Evolutionary conservation across 2,888 invertebrate genomes (phyloP).

Genomic region (Apotomis betuletana): DNA sequence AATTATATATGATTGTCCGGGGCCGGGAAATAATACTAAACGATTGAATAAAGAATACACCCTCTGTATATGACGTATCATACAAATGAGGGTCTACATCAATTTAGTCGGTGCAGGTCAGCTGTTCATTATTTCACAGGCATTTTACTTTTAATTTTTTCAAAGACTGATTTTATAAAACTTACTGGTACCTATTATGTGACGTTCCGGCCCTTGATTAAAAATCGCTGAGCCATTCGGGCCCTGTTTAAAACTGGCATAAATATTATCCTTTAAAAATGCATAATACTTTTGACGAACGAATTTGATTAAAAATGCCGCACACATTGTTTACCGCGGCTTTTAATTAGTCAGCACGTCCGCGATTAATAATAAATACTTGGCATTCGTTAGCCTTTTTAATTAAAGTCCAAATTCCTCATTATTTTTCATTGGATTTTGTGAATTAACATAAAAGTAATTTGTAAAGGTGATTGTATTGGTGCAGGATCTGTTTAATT

Average conservation of each 20-base stretch:
- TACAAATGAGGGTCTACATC: too few species aligned
- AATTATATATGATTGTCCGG: too few species aligned
- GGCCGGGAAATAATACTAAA: too few species aligned
- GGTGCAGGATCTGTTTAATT: neutral
- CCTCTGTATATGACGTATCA: too few species aligned
- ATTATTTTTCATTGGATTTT: constrained; percentile 25
- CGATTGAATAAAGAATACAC: too few species aligned
- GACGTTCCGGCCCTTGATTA: neutral
- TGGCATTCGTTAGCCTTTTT: constrained; percentile 20
- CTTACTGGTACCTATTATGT: too few species aligned
- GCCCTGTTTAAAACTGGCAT: neutral
- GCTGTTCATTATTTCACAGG: too few species aligned
- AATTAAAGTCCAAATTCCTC: constrained; percentile 18
- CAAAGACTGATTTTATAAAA: too few species aligned
- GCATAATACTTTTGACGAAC: neutral
- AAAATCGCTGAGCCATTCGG: neutral
- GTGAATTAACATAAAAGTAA: constrained; percentile 7
- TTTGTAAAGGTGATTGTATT: neutral
- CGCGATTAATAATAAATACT: constrained; percentile 33
- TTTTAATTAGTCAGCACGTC: constrained; percentile 27
- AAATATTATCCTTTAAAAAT: constrained; percentile 13
- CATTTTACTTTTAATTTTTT: too few species aligned
- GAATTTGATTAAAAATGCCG: constrained; percentile 31
- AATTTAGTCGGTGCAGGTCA: too few species aligned
- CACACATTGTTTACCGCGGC: constrained; percentile 27